phyloP scores from a whole-genome alignment of 2,888 invertebrate species.

The Ceramica pisi region DNA sequence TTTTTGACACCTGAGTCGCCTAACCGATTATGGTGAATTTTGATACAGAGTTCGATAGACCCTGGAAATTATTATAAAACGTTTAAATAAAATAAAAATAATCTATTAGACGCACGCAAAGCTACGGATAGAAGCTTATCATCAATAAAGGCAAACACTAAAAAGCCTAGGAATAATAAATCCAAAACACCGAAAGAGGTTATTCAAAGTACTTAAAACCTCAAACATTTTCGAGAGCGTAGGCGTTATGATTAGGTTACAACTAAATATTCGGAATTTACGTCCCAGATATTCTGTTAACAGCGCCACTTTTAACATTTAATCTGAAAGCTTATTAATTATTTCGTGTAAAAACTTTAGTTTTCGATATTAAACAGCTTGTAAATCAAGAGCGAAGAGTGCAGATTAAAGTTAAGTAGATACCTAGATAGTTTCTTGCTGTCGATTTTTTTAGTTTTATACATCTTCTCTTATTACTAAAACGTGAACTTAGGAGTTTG shows the following conservation, averaged over 20 bases:
- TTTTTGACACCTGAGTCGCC: too few species aligned
- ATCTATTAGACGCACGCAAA: too few species aligned
- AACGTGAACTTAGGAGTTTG: background rate
- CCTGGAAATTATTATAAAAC: too few species aligned
- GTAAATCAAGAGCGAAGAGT: conserved; percentile 11
- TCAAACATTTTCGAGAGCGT: background rate
- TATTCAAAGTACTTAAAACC: conserved; percentile 11
- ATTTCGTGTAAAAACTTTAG: conserved; percentile 25
- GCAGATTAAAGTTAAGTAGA: conserved; percentile 8
- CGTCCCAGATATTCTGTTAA: conserved; percentile 14
- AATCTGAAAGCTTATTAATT: conserved; percentile 24
- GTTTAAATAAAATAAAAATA: too few species aligned
- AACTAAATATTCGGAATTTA: conserved; percentile 9
- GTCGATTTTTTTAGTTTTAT: background rate
- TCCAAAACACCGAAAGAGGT: background rate
- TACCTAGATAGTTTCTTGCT: background rate
- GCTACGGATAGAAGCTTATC: background rate
- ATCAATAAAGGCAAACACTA: background rate
- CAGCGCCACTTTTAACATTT: conserved; percentile 15
- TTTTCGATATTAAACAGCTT: conserved; percentile 27
- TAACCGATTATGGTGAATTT: too few species aligned
- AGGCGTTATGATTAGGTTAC: conserved; percentile 13
- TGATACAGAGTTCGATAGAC: too few species aligned
- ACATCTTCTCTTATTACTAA: background rate
- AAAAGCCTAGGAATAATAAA: conserved; percentile 20